A percentile compares a stretch with the other conserved stretches of the same genome.
Evolutionary conservation across 1,140 invertebrate species (phyloP).

Genomic region (Mya arenaria): DNA sequence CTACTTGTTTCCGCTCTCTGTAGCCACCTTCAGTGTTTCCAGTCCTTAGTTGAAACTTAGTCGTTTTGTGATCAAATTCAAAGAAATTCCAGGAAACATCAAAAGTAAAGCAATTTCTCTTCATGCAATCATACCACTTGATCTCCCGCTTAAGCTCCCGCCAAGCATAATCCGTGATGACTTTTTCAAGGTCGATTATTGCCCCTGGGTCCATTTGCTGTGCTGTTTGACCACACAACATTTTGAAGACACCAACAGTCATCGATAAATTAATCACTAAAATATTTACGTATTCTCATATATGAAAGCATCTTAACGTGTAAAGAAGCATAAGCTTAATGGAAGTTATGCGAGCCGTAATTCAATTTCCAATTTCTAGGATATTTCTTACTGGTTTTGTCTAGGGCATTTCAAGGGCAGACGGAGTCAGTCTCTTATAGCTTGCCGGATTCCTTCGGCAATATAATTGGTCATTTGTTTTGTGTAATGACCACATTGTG

Average conservation of each 20-base stretch:
- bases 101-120: conserved; percentile 61
- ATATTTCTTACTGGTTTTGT: too few relatives aligned
- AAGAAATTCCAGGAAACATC: conserved; percentile 72
- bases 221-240: conserved; percentile 64
- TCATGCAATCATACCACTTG: conserved; percentile 64
- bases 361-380: too few relatives aligned
- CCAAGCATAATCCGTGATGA: conserved; percentile 69
- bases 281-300: too few relatives aligned
- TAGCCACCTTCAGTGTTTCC: conserved; percentile 54
- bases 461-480: too few relatives aligned
- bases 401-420: too few relatives aligned
- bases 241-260: conserved; percentile 47
- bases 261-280: too few relatives aligned
- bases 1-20: conserved; percentile 65
- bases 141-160: conserved; percentile 65
- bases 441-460: too few relatives aligned
- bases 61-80: conserved; percentile 68
- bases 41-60: conserved; percentile 58
- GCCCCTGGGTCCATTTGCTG: conserved; percentile 61
- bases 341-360: too few relatives aligned
- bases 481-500: too few relatives aligned
- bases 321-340: too few relatives aligned
- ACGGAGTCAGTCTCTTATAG: too few relatives aligned
- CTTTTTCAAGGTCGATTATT: conserved; percentile 66
- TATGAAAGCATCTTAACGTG: too few relatives aligned